phyloP scores from a whole-genome alignment of 2,888 invertebrate species.

The Elegia similella region DNA sequence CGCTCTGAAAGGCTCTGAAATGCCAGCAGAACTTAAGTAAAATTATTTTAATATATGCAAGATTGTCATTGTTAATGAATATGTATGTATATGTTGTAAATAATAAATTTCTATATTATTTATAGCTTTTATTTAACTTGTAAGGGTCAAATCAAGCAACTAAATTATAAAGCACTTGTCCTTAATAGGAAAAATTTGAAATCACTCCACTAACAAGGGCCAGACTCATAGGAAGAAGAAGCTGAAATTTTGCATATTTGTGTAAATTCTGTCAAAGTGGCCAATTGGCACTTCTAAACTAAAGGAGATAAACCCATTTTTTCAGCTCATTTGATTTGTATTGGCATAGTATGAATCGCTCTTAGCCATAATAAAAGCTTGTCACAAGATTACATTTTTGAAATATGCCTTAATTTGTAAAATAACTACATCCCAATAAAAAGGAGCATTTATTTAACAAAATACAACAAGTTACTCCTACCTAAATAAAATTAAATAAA shows the following conservation, averaged over 20 bases:
- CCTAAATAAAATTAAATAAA: constrained; percentile 18
- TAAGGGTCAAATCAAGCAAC: no score
- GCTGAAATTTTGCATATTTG: no score
- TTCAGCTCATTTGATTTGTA: no score
- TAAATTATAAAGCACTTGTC: no score
- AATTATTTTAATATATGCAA: constrained; percentile 11
- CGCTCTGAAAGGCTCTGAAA: constrained; percentile 84
- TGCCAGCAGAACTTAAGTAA: constrained; percentile 85
- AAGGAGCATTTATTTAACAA: constrained; percentile 17
- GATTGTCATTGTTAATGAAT: constrained; percentile 8
- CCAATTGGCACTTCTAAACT: no score
- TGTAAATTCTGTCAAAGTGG: no score
- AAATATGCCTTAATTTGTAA: no score
- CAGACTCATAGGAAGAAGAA: no score
- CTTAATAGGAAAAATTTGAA: no score
- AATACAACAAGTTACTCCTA: constrained; percentile 1
- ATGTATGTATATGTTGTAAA: constrained; percentile 13
- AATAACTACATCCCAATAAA: background rate
- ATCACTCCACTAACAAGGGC: no score
- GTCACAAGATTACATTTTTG: background rate
- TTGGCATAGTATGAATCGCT: background rate
- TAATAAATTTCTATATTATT: constrained; percentile 13
- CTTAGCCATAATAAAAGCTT: background rate
- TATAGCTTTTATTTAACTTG: no score
- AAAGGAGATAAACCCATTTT: no score